These are phyloP conservation scores for Cheirogaleus medius DNA, from an alignment of 2,113 vertebrate species.

Conservation along the genomic window DNA sequence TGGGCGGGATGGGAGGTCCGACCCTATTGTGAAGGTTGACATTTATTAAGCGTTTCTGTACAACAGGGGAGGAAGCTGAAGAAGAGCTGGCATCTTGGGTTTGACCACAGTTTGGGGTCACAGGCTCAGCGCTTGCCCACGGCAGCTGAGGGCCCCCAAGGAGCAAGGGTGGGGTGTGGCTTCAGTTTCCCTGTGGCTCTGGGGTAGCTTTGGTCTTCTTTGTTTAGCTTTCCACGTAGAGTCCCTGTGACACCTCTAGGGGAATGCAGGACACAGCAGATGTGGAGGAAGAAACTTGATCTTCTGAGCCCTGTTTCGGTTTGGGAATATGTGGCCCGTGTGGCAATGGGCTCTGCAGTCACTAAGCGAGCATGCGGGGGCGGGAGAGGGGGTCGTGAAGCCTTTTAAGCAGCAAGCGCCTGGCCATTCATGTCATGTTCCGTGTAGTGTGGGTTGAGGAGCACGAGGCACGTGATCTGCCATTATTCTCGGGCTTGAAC, in stretches of 20 bases:
- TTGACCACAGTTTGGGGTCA: background rate
- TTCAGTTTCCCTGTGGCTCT: too few species aligned
- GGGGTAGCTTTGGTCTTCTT: background rate
- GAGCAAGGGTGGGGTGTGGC: accelerated
- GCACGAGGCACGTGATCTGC: too few species aligned
- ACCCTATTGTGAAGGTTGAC: background rate
- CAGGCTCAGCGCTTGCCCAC: accelerated
- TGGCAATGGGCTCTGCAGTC: background rate
- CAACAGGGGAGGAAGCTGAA: background rate
- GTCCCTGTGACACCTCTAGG: background rate
- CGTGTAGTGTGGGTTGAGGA: background rate
- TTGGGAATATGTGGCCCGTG: background rate
- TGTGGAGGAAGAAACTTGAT: background rate
- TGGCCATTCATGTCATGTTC: background rate
- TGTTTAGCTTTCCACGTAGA: background rate
- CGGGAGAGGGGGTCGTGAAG: too few species aligned
- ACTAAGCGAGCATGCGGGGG: accelerated
- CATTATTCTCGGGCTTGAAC: background rate
- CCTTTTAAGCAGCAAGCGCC: background rate
- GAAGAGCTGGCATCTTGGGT: accelerated
- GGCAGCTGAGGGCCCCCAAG: background rate
- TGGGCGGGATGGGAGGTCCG: too few species aligned
- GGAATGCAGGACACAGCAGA: background rate
- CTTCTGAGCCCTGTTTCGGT: accelerated
- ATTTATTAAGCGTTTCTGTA: background rate